Evolutionary conservation across 1,140 invertebrate genomes (phyloP), one percentile per base, ranked within the genome.

Genomic region (Sycobia sp.): DNA sequence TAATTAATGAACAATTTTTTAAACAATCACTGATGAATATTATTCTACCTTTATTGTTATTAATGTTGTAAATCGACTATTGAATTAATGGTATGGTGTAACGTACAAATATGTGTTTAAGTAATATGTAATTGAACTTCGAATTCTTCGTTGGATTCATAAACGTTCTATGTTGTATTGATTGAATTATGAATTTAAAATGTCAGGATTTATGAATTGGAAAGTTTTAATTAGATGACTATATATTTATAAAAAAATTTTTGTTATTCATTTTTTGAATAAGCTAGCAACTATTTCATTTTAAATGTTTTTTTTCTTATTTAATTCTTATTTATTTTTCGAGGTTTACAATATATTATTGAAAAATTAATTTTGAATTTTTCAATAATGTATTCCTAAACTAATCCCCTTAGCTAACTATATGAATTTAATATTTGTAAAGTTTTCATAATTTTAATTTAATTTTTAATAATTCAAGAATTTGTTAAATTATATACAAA

Each of bases 1-100:
- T 62, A 46, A n/a, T 14, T 38, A 54, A 46, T 54, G 14, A 27
- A 36, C 13, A 49, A 41, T 25, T 56, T 62, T 38, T 62, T 41
- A 61, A 16, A 11, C 41, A 38, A 47, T 56, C 36, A 41, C 55
- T 18, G 13, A 32, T 41, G 25, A 3, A 51, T 57, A 62, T 50
- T 57, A 63, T 51, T 63, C 22, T 63, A 57, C 16, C 49, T 62
- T 63, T 46, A 54, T 62, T 57, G 54, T 51, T 63, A 63, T 63
- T 38, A 22, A 57, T 50, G 16, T 41, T 63, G 27, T 20, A 43
- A 14, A 50, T 43, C 44, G 2, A 23, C 14, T 43, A 25, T 36
- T 38, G 20, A 57, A 32, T 57, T 50, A 41, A 54, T 57, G 51
- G 50, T 25, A 57, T 43, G 43, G 18, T 57, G 41, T 41, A 34